phyloP scores from a whole-genome alignment of 2,113 vertebrate genomes.

The Scolopax mira region DNA sequence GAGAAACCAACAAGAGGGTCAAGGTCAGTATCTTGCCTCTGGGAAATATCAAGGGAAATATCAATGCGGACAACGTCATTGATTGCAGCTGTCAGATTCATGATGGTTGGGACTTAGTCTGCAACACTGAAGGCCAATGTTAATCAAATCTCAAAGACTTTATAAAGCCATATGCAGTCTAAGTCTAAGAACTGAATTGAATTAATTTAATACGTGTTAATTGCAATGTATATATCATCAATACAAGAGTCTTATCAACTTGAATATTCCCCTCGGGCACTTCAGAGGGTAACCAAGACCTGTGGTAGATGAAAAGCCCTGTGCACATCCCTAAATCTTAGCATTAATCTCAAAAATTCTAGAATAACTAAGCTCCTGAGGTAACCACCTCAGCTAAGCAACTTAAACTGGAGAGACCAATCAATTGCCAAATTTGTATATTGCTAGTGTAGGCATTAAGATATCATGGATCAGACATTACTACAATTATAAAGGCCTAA shows the following conservation, averaged over 20 bases:
- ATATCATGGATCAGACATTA: background rate
- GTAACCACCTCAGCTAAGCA: background rate
- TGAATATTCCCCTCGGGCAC: background rate
- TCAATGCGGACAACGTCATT: accelerated
- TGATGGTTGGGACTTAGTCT: background rate
- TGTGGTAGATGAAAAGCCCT: background rate
- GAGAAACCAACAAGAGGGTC: background rate
- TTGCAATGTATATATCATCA: background rate
- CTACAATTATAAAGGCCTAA: background rate
- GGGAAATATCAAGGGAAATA: background rate
- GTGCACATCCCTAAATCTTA: background rate
- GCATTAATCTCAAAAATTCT: background rate
- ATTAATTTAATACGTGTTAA: background rate
- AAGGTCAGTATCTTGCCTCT: background rate
- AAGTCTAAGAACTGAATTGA: background rate
- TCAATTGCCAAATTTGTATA: background rate
- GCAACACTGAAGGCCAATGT: too few relatives aligned
- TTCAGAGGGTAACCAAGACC: background rate
- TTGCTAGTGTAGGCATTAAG: background rate
- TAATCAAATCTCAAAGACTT: too few relatives aligned
- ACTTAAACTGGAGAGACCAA: background rate
- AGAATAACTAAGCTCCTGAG: background rate
- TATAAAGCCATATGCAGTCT: too few relatives aligned
- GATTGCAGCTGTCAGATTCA: background rate
- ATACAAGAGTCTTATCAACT: background rate